A percentile compares a stretch with the other conserved stretches of the same genome.
Evolutionary conservation across 2,797 vertebrate species (phyloP).

Genomic region (Labroides dimidiatus): DNA sequence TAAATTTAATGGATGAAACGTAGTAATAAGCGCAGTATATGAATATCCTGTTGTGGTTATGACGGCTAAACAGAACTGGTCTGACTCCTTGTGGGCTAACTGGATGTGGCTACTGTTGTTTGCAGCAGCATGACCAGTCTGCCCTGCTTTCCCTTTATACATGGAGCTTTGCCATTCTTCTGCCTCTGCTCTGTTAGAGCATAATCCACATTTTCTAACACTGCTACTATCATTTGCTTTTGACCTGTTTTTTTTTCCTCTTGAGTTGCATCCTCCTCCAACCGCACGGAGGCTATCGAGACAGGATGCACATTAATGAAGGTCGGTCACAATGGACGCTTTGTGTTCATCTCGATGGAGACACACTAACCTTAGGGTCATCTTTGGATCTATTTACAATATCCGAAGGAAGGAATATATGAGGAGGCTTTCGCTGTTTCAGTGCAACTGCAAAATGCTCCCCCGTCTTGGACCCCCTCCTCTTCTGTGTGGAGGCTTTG

Average conservation of each 20-base stretch:
- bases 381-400: conserved; percentile 7
- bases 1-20: neutral
- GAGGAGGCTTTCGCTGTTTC: conserved; percentile 7
- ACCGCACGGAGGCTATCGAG: conserved; percentile 40
- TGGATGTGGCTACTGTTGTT: conserved; percentile 65
- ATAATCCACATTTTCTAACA: neutral
- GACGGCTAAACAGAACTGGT: conserved; percentile 27
- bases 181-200: conserved; percentile 25
- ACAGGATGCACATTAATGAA: conserved; percentile 71
- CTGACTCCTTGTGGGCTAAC: conserved; percentile 52
- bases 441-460: conserved; percentile 18
- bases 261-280: conserved; percentile 42
- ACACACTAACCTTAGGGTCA: neutral
- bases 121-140: conserved; percentile 61
- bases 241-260: conserved; percentile 1
- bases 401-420: neutral
- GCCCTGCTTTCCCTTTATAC: conserved; percentile 65
- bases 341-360: conserved; percentile 55
- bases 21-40: neutral
- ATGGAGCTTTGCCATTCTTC: conserved; percentile 41
- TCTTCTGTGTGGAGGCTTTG: conserved; percentile 68
- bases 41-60: conserved; percentile 1
- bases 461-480: conserved; percentile 42
- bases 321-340: conserved; percentile 63
- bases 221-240: neutral